Percentiles rank a stretch among this genome's conserved stretches.
Evolutionary conservation across 2,797 vertebrate genomes (phyloP).

Genomic region (Anableps anableps): DNA sequence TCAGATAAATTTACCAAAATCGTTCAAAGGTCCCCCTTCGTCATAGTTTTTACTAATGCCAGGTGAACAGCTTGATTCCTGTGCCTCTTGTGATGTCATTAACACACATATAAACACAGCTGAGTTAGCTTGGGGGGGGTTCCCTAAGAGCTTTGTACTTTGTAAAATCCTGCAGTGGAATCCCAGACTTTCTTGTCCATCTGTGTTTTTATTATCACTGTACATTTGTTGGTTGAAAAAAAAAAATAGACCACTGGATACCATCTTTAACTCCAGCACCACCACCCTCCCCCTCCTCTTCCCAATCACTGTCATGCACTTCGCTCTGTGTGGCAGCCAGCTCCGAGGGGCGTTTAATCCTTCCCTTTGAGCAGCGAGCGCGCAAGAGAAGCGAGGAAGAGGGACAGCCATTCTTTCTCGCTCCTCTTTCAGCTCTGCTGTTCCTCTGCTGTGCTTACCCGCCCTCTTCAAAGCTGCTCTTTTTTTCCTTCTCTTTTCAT

Average conservation of each 20-base stretch:
- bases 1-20: background rate
- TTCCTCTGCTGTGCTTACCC: conserved; percentile 69
- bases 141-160: background rate
- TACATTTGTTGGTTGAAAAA: background rate
- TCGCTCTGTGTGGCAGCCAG: conserved; percentile 77
- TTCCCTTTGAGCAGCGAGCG: conserved; percentile 75
- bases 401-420: conserved; percentile 71
- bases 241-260: background rate
- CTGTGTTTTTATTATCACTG: background rate
- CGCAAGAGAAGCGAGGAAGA: conserved; percentile 61
- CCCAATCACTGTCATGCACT: conserved; percentile 60
- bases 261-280: background rate
- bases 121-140: background rate
- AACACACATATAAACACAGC: background rate
- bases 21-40: background rate
- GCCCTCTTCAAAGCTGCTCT: conserved; percentile 78
- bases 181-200: background rate
- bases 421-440: conserved; percentile 60
- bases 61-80: background rate
- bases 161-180: background rate
- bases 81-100: background rate
- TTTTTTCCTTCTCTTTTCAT: conserved; percentile 76
- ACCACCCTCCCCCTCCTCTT: background rate
- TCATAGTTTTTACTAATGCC: background rate
- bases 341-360: conserved; percentile 78